phyloP scores from a whole-genome alignment of 2,888 invertebrate genomes.

The Platycheirus albimanus region DNA sequence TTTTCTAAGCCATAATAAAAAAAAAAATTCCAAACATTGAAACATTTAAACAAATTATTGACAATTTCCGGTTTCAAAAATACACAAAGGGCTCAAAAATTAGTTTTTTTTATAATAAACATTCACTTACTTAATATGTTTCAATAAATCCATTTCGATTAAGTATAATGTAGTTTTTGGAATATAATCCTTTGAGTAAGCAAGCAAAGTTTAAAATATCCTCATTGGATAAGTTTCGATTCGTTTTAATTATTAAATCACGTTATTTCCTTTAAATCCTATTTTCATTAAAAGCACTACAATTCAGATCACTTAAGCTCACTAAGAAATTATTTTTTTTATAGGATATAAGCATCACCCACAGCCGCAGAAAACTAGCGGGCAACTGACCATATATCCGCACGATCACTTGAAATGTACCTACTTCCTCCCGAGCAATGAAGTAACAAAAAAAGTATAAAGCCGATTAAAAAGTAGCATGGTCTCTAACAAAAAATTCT shows the following conservation, averaged over 20 bases:
- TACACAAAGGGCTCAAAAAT: too few species aligned
- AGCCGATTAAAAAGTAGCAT: slow-evolving; percentile 49
- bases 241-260: background rate
- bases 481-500: slow-evolving; percentile 58
- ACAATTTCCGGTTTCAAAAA: too few species aligned
- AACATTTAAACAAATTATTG: too few species aligned
- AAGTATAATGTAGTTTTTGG: background rate
- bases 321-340: slow-evolving; percentile 21
- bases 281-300: background rate
- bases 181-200: slow-evolving; percentile 23
- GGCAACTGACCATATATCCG: slow-evolving; percentile 80
- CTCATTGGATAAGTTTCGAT: background rate
- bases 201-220: background rate
- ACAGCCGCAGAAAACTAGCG: slow-evolving; percentile 80
- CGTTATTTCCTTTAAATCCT: background rate
- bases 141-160: slow-evolving; percentile 20
- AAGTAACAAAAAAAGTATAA: slow-evolving; percentile 56
- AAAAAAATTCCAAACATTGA: too few species aligned
- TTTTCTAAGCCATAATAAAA: too few species aligned
- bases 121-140: slow-evolving; percentile 7
- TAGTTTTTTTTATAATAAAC: too few species aligned
- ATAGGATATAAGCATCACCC: slow-evolving; percentile 76
- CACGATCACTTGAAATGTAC: slow-evolving; percentile 76
- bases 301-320: slow-evolving; percentile 1
- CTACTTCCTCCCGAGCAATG: slow-evolving; percentile 64